Evolutionary conservation across 2,888 invertebrate species (phyloP), one percentile per base, ranked within the genome.

Genomic region (Tillus elongatus): DNA sequence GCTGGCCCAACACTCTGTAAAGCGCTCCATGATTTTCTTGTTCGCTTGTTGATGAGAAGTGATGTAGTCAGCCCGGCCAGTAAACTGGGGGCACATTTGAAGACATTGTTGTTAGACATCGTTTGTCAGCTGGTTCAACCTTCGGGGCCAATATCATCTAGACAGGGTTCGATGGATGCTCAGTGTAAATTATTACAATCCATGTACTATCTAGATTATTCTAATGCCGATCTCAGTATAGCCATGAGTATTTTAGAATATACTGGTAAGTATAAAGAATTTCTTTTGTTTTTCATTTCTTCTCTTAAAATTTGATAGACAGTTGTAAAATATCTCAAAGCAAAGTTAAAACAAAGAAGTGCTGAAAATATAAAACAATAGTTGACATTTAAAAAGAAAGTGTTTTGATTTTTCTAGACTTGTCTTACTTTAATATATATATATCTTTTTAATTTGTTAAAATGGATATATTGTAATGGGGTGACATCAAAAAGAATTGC

Each of bases 1-100:
- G 82, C 81, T 49, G 86, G 86, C 4, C 84, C 84, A 10, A 79
- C 81, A 43, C 74, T 82, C 49, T 82, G 82, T 60, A 78, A 77
- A 56, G 75, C 81, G 29, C 66, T 85, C 44, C 77, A 80, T 53
- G 79, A 83, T 53, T 75, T 86, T 49, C 63, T 85, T 39, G 69
- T 79, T 30, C 73, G 83, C 52, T 56, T 82, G 36, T 72, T 80
- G 56, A 75, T 80, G 61, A 73, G 77, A 45, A 77, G 73, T 55
- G 80, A 78, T 52, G 72, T 73, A 16, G 70, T 71, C 15, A 74
- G 72, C 31, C 63, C 66, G 2, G 64, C 66, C 6, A 74, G 74
- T 52, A 64, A 66, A 30, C 56, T 72, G n/a, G 73, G 73, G 9
- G 70, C 69, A 44, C 59, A 67, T 19, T 60, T 81, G 40, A 81